phyloP scores from a whole-genome alignment of 2,888 invertebrate genomes.

The Cylindroiulus punctatus region DNA sequence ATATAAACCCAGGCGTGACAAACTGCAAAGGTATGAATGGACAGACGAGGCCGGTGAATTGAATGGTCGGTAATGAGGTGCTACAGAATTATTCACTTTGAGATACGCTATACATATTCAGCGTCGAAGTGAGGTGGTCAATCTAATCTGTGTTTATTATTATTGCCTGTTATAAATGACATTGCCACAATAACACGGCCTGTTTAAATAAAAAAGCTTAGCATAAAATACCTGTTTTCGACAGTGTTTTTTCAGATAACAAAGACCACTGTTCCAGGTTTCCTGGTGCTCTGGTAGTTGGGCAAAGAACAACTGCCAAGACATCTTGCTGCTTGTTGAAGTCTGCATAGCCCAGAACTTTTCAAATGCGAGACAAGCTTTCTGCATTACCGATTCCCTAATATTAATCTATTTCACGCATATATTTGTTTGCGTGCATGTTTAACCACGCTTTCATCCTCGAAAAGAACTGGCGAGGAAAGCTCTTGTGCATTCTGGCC shows the following conservation, averaged over 20 bases:
- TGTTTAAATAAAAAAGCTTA: not conserved
- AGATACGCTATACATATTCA: not conserved
- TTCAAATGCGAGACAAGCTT: not conserved
- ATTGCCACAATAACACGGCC: not conserved
- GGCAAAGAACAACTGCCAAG: not conserved
- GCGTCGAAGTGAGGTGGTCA: constrained; percentile 18
- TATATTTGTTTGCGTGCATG: not conserved
- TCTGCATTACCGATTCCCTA: not conserved
- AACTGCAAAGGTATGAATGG: not conserved
- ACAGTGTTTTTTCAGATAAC: not conserved
- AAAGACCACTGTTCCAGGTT: not conserved
- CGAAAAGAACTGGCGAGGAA: not conserved
- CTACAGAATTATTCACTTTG: not conserved
- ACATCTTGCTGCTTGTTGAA: not conserved
- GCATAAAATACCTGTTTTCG: not conserved
- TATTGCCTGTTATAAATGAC: not conserved
- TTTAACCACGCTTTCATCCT: not conserved
- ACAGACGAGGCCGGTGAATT: not conserved
- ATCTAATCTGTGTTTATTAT: not conserved
- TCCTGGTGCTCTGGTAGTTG: not conserved
- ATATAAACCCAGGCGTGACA: constrained; percentile 8
- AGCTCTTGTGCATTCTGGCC: not conserved
- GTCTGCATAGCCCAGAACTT: not conserved
- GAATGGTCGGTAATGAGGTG: not conserved
- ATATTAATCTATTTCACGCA: not conserved